These are phyloP conservation scores for Carassius carassius DNA, from an alignment of 2,113 vertebrate genomes.

Conservation along the genomic window DNA sequence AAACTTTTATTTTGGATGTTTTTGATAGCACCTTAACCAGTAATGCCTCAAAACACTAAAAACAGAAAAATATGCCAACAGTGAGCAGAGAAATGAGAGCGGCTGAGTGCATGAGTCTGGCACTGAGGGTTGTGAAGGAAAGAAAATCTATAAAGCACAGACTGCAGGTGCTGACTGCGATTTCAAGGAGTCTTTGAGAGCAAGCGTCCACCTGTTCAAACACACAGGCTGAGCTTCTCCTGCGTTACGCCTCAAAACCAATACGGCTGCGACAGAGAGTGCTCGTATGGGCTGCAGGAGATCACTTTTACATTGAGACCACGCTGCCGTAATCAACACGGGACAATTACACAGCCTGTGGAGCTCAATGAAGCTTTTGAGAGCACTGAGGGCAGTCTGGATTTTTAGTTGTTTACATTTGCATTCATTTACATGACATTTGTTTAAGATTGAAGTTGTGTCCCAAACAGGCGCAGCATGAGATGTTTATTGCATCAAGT, in stretches of 20 bases:
- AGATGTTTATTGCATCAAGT: not conserved
- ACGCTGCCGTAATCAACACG: not conserved
- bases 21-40: not conserved
- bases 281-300: not conserved
- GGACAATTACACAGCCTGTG: not conserved
- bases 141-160: slow-evolving; percentile 33
- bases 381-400: not conserved
- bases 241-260: not conserved
- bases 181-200: slow-evolving; percentile 9
- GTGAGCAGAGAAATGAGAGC: slow-evolving; percentile 74
- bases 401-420: slow-evolving; percentile 5
- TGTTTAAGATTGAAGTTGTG: not conserved
- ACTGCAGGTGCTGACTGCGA: not conserved
- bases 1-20: no score
- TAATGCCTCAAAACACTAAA: not conserved
- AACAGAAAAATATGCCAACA: slow-evolving; percentile 73
- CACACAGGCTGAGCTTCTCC: slow-evolving; percentile 1
- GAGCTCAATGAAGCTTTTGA: not conserved
- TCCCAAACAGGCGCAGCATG: not conserved
- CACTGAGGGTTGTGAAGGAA: slow-evolving; percentile 5
- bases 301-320: not conserved
- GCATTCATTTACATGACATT: slow-evolving; percentile 12
- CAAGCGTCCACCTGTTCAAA: slow-evolving; percentile 13
- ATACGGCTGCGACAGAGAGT: not conserved
- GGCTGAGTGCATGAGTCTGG: not conserved